Evolutionary conservation across 1,140 invertebrate genomes (phyloP).

Genomic region (Gryon sp.): DNA sequence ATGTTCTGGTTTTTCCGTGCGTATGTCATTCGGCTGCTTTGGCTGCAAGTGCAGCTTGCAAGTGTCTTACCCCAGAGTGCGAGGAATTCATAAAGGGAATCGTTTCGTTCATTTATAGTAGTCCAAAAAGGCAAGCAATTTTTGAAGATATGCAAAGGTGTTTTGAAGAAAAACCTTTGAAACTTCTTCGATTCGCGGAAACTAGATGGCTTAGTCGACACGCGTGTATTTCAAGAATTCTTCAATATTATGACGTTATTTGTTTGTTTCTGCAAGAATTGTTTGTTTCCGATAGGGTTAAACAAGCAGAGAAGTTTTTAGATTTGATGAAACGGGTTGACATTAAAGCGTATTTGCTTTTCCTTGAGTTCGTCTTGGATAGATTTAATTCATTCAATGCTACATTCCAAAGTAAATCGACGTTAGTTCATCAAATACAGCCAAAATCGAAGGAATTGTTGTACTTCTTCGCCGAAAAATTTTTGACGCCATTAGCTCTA

Average conservation of each 20-base stretch:
- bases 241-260: not conserved
- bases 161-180: too few relatives aligned
- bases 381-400: constrained; percentile 4
- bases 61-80: not conserved
- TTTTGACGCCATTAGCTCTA: not conserved
- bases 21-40: constrained; percentile 44
- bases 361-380: not conserved
- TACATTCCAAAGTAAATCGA: not conserved
- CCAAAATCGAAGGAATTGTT: not conserved
- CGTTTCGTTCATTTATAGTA: constrained; percentile 14
- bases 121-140: constrained; percentile 42
- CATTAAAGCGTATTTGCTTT: constrained; percentile 13
- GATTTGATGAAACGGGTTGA: not conserved
- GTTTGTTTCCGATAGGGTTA: not conserved
- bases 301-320: not conserved
- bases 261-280: constrained; percentile 5
- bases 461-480: not conserved
- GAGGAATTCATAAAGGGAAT: constrained; percentile 1
- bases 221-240: not conserved
- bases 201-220: too few relatives aligned
- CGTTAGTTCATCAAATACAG: constrained; percentile 7
- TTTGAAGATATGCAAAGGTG: too few relatives aligned
- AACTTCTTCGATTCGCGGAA: too few relatives aligned
- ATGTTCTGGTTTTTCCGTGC: constrained; percentile 17
- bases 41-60: too few relatives aligned